Evolutionary conservation across 2,113 vertebrate genomes (phyloP).

Genomic region (Etheostoma cragini): DNA sequence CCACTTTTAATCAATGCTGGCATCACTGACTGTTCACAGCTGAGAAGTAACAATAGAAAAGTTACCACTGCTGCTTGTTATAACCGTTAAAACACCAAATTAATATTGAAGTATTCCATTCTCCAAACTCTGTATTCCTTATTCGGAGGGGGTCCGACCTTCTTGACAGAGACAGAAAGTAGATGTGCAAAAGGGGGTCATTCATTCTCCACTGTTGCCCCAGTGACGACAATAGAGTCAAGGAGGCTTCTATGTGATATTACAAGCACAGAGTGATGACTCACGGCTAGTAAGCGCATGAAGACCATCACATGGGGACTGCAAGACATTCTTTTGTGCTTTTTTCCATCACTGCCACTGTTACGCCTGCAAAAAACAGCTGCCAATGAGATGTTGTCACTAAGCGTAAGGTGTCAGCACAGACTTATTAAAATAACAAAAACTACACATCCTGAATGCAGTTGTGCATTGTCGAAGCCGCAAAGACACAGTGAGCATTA

Average conservation of each 20-base stretch:
- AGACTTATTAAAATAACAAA: background rate
- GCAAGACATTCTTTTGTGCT: slow-evolving; percentile 24
- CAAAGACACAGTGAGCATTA: slow-evolving; percentile 26
- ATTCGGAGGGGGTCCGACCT: slow-evolving; percentile 18
- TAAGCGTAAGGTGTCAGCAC: background rate
- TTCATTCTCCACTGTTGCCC: slow-evolving; percentile 50
- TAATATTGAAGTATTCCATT: slow-evolving; percentile 4
- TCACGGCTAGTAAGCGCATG: slow-evolving; percentile 48
- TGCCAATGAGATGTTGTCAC: slow-evolving; percentile 18
- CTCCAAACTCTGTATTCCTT: background rate
- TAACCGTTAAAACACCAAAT: slow-evolving; percentile 38
- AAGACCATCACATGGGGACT: slow-evolving; percentile 31
- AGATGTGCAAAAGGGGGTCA: slow-evolving; percentile 52
- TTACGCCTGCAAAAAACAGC: slow-evolving; percentile 31
- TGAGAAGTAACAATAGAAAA: slow-evolving; percentile 26
- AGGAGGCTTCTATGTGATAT: slow-evolving; percentile 56
- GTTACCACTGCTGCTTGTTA: slow-evolving; percentile 7
- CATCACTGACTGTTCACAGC: slow-evolving; percentile 34
- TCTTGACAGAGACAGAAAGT: slow-evolving; percentile 26
- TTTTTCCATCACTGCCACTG: background rate
- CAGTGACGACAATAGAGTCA: slow-evolving; percentile 50
- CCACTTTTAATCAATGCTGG: slow-evolving; percentile 6
- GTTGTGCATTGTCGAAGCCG: background rate
- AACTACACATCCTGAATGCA: background rate
- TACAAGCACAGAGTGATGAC: slow-evolving; percentile 69